Evolutionary conservation across 2,888 invertebrate species (phyloP).

Genomic region (Parapristionchus giblindavisi): DNA sequence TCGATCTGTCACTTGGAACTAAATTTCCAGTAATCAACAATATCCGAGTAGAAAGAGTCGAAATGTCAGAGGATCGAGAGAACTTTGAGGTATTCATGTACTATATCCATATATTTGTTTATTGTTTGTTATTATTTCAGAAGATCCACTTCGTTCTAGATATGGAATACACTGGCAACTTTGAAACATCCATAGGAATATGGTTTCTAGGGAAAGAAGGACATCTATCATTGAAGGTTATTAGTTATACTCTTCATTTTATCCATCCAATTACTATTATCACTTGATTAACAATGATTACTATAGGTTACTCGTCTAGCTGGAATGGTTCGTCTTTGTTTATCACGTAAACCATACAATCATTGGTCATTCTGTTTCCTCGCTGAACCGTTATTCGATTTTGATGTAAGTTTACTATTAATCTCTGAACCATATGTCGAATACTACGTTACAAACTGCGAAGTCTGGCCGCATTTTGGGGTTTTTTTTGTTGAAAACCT

Average conservation of each 20-base stretch:
- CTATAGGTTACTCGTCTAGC: slow-evolving; percentile 56
- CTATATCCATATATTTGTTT: neutral
- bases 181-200: slow-evolving; percentile 89
- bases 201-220: slow-evolving; percentile 90
- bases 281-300: neutral
- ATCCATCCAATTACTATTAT: neutral
- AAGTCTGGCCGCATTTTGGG: no score
- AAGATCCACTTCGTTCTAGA: slow-evolving; percentile 83
- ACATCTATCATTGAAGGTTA: slow-evolving; percentile 82
- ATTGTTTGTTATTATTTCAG: slow-evolving; percentile 60
- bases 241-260: slow-evolving; percentile 48
- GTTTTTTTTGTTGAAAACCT: no score
- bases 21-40: slow-evolving; percentile 89
- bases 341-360: slow-evolving; percentile 63
- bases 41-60: slow-evolving; percentile 82
- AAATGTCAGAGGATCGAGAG: slow-evolving; percentile 81
- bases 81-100: slow-evolving; percentile 81
- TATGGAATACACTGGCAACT: slow-evolving; percentile 89
- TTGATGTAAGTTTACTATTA: slow-evolving; percentile 51
- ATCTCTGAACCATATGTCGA: neutral
- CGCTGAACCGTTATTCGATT: slow-evolving; percentile 59
- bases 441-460: no score
- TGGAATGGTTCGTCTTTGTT: slow-evolving; percentile 59
- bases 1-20: slow-evolving; percentile 76
- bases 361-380: slow-evolving; percentile 66